Conservation (phyloP, 2,797 vertebrate species). For the Anniella stebbinsi region DNA sequence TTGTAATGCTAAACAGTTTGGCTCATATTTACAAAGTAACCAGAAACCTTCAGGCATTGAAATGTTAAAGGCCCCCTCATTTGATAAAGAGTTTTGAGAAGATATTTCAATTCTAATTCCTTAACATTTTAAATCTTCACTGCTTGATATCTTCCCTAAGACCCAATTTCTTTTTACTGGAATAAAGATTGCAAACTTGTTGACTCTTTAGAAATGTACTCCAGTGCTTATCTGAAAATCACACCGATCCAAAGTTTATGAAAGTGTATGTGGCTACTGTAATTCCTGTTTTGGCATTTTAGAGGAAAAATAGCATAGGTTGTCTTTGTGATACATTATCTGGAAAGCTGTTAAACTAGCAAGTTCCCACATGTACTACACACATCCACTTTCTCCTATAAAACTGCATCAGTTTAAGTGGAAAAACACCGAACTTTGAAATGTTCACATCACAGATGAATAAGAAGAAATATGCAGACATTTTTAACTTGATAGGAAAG, state of each 20-base stretch:
- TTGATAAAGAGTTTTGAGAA: conserved; percentile 15
- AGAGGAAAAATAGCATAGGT: not conserved
- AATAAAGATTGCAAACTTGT: not conserved
- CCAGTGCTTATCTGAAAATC: not conserved
- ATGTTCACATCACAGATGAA: conserved; percentile 13
- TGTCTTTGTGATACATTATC: conserved; percentile 11
- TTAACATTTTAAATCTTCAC: conserved; percentile 19
- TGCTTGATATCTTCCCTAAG: conserved; percentile 12
- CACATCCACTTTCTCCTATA: not conserved
- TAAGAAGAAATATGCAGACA: conserved; percentile 1
- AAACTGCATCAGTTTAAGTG: not conserved
- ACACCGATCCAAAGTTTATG: not conserved
- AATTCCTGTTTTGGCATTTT: conserved; percentile 15
- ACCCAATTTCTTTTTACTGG: conserved; percentile 9
- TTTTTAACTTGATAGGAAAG: not conserved
- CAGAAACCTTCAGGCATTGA: conserved; percentile 56
- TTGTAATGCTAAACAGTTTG: conserved; percentile 58
- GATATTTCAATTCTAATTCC: not conserved
- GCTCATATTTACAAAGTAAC: conserved; percentile 66
- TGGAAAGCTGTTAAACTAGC: conserved; percentile 16
- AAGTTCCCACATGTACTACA: not conserved
- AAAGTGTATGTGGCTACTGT: not conserved
- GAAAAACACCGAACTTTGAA: not conserved
- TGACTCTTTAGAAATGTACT: not conserved
- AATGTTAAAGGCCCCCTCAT: conserved; percentile 45